Evolutionary conservation across 1,140 invertebrate genomes (phyloP), one percentile per base, ranked within the genome.

Genomic region (Meteorus sp.): DNA sequence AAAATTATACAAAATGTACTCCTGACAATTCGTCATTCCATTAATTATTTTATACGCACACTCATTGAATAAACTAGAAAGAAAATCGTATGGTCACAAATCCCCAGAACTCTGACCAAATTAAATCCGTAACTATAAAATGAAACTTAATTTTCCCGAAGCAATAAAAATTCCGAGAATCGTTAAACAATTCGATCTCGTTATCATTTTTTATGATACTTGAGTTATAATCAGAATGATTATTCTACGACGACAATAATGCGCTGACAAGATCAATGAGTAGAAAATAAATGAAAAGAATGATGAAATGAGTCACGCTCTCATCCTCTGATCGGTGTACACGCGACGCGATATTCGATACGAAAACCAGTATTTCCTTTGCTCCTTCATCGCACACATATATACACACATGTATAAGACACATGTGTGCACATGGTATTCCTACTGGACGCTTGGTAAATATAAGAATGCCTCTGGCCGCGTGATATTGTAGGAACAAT

Each of bases 301-400:
- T n/a, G 43, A 59, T 61, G 56, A n/a, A n/a, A n/a, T 72, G 70
- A 76, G 62, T 73, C 70, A 72, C 64, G 65, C 51, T 60, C 60
- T 59, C 62, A 54, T 65, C 44, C 51, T 60, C 60, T 59, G 60
- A 54, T 65, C 44, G 23, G 41, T 31, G 50, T 59, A 31, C 27
- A 41, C 54, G 23, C 22, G 37, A 43, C 50, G 64, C 61, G 62
- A 71, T 67, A 69, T 69, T 58, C 63, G 54, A 66, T 67, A 61
- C 61, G 63, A 67, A 66, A 54, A n/a, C 61, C 61, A 53, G 54
- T 68, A 70, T 70, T 48, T 37, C 50, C 39, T 11, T 39, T n/a
- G 20, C 20, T 39, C 41, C 17, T 48, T 47, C 25, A 4, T 15
- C 11, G 11, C 33, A 19, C 20, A 35, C 7, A 9, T 27, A 2